phyloP scores from a whole-genome alignment of 2,888 invertebrate species.

The Diogma glabrata region DNA sequence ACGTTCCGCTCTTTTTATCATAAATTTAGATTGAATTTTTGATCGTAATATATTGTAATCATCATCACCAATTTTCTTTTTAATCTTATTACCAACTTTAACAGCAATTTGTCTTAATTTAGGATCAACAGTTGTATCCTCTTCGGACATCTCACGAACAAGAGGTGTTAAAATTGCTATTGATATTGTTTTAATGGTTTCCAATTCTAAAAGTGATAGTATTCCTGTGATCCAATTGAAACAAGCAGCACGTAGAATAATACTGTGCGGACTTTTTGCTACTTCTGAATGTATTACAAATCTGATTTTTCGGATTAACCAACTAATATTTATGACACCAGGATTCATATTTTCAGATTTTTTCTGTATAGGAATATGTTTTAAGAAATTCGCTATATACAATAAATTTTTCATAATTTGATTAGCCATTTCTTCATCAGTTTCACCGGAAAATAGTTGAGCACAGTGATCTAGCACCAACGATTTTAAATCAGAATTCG shows the following conservation, averaged over 20 bases:
- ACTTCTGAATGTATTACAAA: slow-evolving; percentile 70
- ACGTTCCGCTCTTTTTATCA: slow-evolving; percentile 59
- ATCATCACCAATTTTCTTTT: slow-evolving; percentile 62
- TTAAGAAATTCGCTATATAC: slow-evolving; percentile 55
- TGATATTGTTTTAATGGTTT: slow-evolving; percentile 46
- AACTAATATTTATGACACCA: slow-evolving; percentile 58
- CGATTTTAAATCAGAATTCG: slow-evolving; percentile 49
- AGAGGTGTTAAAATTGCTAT: slow-evolving; percentile 61
- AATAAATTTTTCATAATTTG: slow-evolving; percentile 58
- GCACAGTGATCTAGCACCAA: slow-evolving; percentile 63
- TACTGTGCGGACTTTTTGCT: slow-evolving; percentile 53
- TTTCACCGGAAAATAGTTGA: slow-evolving; percentile 52
- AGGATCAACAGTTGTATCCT: slow-evolving; percentile 49
- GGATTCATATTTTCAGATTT: slow-evolving; percentile 23
- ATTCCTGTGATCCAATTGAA: slow-evolving; percentile 77
- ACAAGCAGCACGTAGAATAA: slow-evolving; percentile 54
- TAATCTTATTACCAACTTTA: slow-evolving; percentile 61
- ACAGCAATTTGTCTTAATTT: slow-evolving; percentile 53
- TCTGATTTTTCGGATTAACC: slow-evolving; percentile 64
- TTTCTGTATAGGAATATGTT: slow-evolving; percentile 34
- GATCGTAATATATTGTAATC: slow-evolving; percentile 58
- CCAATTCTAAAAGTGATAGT: slow-evolving; percentile 47
- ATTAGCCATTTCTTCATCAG: slow-evolving; percentile 62
- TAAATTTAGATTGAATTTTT: slow-evolving; percentile 55
- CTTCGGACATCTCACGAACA: slow-evolving; percentile 64